Evolutionary conservation across 2,797 vertebrate species (phyloP).

Genomic region (Halcyon badia): DNA sequence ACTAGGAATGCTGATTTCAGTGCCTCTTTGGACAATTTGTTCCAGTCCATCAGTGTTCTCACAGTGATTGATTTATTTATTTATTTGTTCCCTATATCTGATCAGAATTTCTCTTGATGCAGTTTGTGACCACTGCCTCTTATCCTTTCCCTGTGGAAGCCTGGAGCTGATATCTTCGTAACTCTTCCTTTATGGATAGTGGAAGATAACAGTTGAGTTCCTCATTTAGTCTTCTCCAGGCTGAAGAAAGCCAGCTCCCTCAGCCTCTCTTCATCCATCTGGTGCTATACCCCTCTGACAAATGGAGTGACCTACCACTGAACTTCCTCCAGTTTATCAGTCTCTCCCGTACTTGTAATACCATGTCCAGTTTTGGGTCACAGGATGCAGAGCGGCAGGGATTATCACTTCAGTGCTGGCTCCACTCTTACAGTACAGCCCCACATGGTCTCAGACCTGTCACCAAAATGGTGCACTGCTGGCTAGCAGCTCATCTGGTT

Average conservation of each 20-base stretch:
- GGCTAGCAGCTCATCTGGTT: neutral
- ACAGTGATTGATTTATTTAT: neutral
- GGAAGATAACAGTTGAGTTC: neutral
- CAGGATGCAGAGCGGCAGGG: neutral
- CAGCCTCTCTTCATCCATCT: neutral
- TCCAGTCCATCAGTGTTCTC: neutral
- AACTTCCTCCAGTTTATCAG: neutral
- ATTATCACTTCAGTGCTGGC: neutral
- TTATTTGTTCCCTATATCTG: neutral
- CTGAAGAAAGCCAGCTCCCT: neutral
- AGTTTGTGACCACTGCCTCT: neutral
- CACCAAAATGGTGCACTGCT: neutral
- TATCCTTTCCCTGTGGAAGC: neutral
- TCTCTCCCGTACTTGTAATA: neutral
- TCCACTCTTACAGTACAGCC: neutral
- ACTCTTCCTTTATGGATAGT: neutral
- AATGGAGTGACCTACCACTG: neutral
- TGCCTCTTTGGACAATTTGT: neutral
- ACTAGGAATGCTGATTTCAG: neutral
- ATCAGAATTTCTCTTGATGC: neutral
- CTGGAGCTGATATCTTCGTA: neutral
- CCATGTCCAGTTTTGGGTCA: neutral
- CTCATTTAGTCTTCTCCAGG: neutral
- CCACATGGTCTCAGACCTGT: accelerated
- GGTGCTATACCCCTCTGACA: neutral